phyloP scores from a whole-genome alignment of 1,140 invertebrate genomes.

The Brachionus plicatilis region DNA sequence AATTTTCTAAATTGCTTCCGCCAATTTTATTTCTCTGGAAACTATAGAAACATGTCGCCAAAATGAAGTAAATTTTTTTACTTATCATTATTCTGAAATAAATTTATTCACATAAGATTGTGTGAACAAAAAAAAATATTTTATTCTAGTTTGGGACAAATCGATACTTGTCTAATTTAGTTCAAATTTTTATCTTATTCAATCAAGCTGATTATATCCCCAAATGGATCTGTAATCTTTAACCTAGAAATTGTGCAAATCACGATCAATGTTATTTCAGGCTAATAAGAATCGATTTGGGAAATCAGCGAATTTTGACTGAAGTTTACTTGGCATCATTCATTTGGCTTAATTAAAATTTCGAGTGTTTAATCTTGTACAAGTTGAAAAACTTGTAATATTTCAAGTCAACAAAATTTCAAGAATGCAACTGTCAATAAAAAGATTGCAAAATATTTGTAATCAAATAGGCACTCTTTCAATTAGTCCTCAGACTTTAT shows the following conservation, averaged over 20 bases:
- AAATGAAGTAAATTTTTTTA: not conserved
- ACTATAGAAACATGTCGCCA: not conserved
- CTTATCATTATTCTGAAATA: not conserved
- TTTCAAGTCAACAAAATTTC: conserved; percentile 15
- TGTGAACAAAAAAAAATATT: not conserved
- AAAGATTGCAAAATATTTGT: not conserved
- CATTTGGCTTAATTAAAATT: not conserved
- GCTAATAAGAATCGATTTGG: not conserved
- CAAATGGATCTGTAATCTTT: not conserved
- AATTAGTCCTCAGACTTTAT: conserved; percentile 9
- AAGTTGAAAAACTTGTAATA: conserved; percentile 28
- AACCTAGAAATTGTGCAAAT: not conserved
- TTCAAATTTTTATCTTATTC: not conserved
- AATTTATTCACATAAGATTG: not conserved
- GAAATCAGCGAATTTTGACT: not conserved
- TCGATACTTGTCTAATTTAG: not conserved
- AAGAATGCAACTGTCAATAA: conserved; percentile 19
- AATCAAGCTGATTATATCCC: not conserved
- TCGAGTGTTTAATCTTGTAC: conserved; percentile 21
- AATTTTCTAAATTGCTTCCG: not conserved
- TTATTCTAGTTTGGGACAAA: not conserved
- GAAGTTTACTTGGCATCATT: not conserved
- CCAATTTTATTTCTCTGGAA: not conserved
- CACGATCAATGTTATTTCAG: not conserved
- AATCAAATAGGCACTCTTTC: not conserved